phyloP scores from a whole-genome alignment of 2,797 vertebrate species.

The Bradypus variegatus region DNA sequence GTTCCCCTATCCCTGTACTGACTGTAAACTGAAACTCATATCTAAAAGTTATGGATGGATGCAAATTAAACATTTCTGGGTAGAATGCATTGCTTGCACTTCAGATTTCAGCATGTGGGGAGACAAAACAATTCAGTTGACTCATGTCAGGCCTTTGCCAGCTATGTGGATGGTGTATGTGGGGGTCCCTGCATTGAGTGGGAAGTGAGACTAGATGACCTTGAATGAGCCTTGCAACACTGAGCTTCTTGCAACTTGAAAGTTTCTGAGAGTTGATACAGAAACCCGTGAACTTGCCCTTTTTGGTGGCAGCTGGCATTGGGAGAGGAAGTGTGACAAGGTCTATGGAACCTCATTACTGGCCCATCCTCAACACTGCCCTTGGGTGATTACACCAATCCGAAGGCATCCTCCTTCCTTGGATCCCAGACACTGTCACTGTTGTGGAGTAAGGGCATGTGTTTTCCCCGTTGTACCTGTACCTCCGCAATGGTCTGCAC shows the following conservation, averaged over 20 bases:
- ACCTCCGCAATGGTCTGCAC: background rate
- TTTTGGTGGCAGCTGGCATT: background rate
- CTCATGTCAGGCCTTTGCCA: background rate
- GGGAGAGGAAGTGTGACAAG: background rate
- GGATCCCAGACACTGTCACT: background rate
- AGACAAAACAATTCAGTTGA: background rate
- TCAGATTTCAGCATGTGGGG: rapidly evolving
- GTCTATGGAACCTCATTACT: too few relatives aligned
- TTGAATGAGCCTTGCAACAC: background rate
- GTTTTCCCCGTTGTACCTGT: background rate
- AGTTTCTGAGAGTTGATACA: background rate
- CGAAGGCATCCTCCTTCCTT: background rate
- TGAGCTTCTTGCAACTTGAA: background rate
- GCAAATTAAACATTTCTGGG: rapidly evolving
- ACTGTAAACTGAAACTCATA: background rate
- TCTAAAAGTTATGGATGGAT: too few relatives aligned
- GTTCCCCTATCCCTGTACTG: background rate
- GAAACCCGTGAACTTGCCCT: background rate
- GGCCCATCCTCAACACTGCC: rapidly evolving
- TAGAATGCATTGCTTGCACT: too few relatives aligned
- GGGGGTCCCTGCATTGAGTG: background rate
- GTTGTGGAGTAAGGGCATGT: rapidly evolving
- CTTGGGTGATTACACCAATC: background rate
- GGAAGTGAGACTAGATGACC: background rate
- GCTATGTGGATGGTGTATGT: background rate